Evolutionary conservation across 1,140 invertebrate genomes (phyloP).

Genomic region (Calosoma granatense): DNA sequence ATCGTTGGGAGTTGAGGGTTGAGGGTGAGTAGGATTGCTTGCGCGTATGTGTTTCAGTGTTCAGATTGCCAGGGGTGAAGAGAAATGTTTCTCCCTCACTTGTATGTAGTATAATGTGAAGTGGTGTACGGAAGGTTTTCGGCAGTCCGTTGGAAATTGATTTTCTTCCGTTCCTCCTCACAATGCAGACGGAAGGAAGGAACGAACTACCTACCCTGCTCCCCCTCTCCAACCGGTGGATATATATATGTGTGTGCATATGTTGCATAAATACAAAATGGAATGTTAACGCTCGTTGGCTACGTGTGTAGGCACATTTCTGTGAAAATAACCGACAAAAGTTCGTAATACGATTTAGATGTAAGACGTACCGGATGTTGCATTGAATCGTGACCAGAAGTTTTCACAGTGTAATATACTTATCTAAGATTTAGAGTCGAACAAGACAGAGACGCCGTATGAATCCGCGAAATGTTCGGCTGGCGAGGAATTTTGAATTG

Average conservation of each 20-base stretch:
- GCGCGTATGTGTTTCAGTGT: no score
- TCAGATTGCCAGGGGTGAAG: no score
- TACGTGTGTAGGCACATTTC: slow-evolving; percentile 8
- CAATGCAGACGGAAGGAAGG: neutral
- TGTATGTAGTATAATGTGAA: no score
- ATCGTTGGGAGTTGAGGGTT: no score
- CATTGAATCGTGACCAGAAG: slow-evolving; percentile 29
- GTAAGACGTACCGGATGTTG: slow-evolving; percentile 30
- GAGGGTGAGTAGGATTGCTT: no score
- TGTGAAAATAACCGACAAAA: slow-evolving; percentile 23
- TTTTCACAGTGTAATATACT: slow-evolving; percentile 31
- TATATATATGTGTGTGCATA: slow-evolving; percentile 7
- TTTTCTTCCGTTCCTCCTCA: neutral
- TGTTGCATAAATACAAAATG: slow-evolving; percentile 12
- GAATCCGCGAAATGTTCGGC: slow-evolving; percentile 7
- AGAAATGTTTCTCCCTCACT: no score
- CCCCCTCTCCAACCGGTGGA: no score
- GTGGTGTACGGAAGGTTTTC: no score
- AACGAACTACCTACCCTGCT: no score
- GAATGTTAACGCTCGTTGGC: slow-evolving; percentile 10
- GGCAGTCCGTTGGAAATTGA: neutral
- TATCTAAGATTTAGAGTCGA: slow-evolving; percentile 27
- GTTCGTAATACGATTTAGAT: slow-evolving; percentile 31
- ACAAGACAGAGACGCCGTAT: neutral
- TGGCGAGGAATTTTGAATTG: slow-evolving; percentile 12